Percentiles rank a stretch among this genome's conserved stretches.
Conservation (phyloP, 2,888 invertebrate genomes). For the Disparrhopalites patrizii region DNA sequence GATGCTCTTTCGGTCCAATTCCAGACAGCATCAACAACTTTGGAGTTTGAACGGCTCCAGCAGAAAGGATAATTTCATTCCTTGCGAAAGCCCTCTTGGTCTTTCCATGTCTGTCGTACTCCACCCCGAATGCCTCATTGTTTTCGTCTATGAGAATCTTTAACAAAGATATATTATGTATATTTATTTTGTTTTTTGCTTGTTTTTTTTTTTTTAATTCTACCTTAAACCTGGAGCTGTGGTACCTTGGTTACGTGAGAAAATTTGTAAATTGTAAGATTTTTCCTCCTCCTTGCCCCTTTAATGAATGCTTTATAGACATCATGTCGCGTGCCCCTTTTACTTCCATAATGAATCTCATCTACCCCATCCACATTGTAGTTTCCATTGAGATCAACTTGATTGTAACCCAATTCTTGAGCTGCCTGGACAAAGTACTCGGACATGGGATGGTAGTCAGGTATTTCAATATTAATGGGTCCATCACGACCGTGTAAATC, state of each 20-base stretch:
- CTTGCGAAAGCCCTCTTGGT: constrained; percentile 28
- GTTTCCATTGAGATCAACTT: constrained; percentile 54
- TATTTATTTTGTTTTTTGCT: too few species aligned
- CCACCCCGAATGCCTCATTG: constrained; percentile 36
- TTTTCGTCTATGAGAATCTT: background rate
- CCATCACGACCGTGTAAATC: constrained; percentile 40
- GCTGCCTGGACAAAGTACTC: constrained; percentile 59
- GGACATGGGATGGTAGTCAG: constrained; percentile 58
- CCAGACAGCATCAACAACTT: constrained; percentile 32
- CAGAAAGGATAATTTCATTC: constrained; percentile 37
- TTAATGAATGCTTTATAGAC: constrained; percentile 37
- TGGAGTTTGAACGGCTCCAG: constrained; percentile 35
- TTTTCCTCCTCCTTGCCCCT: constrained; percentile 34
- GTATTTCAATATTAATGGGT: constrained; percentile 51
- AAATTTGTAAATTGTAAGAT: constrained; percentile 43
- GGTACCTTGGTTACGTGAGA: constrained; percentile 43
- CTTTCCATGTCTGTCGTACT: constrained; percentile 37
- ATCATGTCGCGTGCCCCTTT: constrained; percentile 26
- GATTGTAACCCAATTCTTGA: constrained; percentile 58
- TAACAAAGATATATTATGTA: too few species aligned
- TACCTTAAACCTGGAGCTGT: too few species aligned
- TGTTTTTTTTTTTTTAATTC: too few species aligned
- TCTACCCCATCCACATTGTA: constrained; percentile 50
- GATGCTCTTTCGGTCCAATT: constrained; percentile 29
- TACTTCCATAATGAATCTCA: background rate